Percentiles rank a stretch among this genome's conserved stretches.
phyloP scores from a whole-genome alignment of 2,113 vertebrate species.

The Gavia stellata region DNA sequence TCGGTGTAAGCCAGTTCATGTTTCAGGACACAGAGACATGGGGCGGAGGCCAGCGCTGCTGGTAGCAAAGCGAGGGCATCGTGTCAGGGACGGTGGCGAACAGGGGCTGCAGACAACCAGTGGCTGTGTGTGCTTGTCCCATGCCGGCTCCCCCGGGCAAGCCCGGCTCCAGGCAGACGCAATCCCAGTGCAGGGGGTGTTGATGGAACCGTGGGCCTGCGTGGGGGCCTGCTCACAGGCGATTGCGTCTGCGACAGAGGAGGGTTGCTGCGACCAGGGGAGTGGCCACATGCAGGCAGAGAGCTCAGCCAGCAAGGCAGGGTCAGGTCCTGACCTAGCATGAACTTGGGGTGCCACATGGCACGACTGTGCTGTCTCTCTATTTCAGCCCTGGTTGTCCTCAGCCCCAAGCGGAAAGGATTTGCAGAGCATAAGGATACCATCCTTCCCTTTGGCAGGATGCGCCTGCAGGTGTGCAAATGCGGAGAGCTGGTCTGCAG shows the following conservation, averaged over 20 bases:
- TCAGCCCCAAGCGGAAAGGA: background rate
- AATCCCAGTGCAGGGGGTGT: background rate
- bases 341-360: background rate
- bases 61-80: background rate
- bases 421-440: background rate
- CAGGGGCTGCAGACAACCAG: background rate
- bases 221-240: background rate
- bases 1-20: background rate
- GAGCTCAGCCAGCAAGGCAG: background rate
- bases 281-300: background rate
- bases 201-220: background rate
- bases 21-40: background rate
- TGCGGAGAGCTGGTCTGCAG: background rate
- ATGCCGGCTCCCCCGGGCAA: accelerated
- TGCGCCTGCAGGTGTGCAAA: no score
- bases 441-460: background rate
- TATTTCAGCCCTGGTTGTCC: background rate
- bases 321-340: accelerated
- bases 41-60: accelerated
- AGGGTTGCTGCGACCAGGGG: accelerated
- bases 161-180: accelerated
- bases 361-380: background rate
- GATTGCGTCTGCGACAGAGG: background rate
- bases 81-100: accelerated
- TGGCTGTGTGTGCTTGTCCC: background rate